These are phyloP conservation scores for Dryobota labecula DNA, from an alignment of 2,888 invertebrate species.

Conservation along the genomic window DNA sequence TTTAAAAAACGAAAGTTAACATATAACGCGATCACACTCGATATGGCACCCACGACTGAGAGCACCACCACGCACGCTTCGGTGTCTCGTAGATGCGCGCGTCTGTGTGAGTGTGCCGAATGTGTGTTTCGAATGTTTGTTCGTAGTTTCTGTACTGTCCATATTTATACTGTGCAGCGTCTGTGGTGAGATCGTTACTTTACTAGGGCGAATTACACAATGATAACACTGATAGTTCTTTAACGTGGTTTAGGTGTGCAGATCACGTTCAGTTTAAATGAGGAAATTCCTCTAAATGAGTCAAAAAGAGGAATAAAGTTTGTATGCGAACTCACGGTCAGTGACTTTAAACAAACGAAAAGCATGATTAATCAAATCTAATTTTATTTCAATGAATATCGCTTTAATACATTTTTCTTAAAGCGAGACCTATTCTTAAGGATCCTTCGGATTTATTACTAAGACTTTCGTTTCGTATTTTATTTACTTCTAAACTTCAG, in stretches of 20 bases:
- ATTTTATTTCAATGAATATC: constrained; percentile 12
- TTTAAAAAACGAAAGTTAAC: no score
- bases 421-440: constrained; percentile 35
- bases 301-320: background rate
- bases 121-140: no score
- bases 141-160: no score
- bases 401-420: constrained; percentile 36
- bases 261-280: background rate
- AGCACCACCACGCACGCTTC: no score
- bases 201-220: background rate
- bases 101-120: no score
- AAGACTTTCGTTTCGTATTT: constrained; percentile 51
- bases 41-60: no score
- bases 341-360: constrained; percentile 1
- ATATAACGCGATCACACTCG: no score
- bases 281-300: background rate
- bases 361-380: background rate
- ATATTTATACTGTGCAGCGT: no score
- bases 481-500: constrained; percentile 57
- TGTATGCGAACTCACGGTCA: background rate
- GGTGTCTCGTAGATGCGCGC: no score
- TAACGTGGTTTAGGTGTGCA: background rate
- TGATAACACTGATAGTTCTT: background rate
- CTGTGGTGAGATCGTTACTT: no score
- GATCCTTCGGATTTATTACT: constrained; percentile 47